A percentile compares a stretch with the other conserved stretches of the same genome.
These are phyloP conservation scores for Hippocampus comes DNA, from an alignment of 2,113 vertebrate species.

Conservation along the genomic window DNA sequence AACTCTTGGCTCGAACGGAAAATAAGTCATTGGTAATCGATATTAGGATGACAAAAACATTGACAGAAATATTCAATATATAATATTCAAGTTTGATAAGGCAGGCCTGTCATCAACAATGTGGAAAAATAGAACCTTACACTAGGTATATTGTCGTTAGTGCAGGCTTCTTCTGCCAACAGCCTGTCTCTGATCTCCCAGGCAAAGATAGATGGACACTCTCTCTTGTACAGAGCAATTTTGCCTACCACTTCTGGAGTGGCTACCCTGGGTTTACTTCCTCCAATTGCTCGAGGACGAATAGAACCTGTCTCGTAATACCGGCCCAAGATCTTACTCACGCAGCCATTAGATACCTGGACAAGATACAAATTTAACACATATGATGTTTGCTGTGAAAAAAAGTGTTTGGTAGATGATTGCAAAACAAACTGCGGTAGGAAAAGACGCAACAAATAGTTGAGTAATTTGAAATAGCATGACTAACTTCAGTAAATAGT, in stretches of 20 bases:
- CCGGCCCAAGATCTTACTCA: slow-evolving; percentile 99
- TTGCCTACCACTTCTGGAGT: slow-evolving; percentile 98
- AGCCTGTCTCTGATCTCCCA: slow-evolving; percentile 99
- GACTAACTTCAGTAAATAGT: not conserved
- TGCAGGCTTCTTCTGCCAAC: slow-evolving; percentile 96
- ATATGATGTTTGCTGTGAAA: slow-evolving; percentile 58
- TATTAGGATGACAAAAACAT: not conserved
- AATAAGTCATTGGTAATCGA: not conserved
- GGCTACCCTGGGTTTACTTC: slow-evolving; percentile 97
- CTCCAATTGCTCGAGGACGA: slow-evolving; percentile 96
- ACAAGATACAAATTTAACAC: slow-evolving; percentile 72
- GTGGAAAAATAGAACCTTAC: slow-evolving; percentile 76
- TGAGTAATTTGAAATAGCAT: no score
- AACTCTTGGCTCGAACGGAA: not conserved
- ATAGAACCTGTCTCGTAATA: slow-evolving; percentile 99
- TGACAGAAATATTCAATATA: not conserved
- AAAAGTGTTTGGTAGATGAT: not conserved
- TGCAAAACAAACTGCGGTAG: no score
- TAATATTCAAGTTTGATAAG: not conserved
- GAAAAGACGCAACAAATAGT: no score
- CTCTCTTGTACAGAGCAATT: slow-evolving; percentile 97
- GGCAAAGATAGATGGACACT: slow-evolving; percentile 99
- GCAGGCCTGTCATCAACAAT: slow-evolving; percentile 8
- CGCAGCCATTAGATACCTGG: slow-evolving; percentile 98
- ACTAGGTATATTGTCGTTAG: slow-evolving; percentile 99